phyloP scores from a whole-genome alignment of 2,113 vertebrate genomes.

The Guaruba guarouba region DNA sequence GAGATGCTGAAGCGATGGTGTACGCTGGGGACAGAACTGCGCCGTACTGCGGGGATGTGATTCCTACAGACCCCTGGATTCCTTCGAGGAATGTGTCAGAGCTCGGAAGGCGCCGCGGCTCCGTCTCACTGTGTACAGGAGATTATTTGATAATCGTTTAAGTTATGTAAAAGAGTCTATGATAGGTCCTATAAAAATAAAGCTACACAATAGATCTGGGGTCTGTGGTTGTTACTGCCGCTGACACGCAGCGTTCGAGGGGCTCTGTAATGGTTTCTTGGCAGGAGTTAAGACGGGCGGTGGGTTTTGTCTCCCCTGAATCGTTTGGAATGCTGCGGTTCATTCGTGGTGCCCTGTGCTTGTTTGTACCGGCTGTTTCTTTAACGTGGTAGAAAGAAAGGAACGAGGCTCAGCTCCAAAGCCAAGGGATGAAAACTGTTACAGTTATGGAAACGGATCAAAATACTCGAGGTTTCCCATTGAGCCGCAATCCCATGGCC shows the following conservation, averaged over 20 bases:
- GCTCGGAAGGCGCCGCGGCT: neutral
- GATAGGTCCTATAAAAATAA: constrained; percentile 57
- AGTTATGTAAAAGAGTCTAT: constrained; percentile 69
- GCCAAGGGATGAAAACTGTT: constrained; percentile 12
- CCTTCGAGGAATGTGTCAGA: constrained; percentile 49
- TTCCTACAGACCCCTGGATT: constrained; percentile 26
- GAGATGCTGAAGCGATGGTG: neutral
- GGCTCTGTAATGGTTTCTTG: constrained; percentile 36
- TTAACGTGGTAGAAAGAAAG: neutral
- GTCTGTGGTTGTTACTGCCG: neutral
- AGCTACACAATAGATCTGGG: constrained; percentile 19
- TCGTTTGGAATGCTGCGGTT: constrained; percentile 15
- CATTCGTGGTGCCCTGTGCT: neutral
- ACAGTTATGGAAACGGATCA: constrained; percentile 49
- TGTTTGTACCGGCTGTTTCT: constrained; percentile 8
- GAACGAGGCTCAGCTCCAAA: neutral
- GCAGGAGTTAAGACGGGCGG: constrained; percentile 24
- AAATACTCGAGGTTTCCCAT: constrained; percentile 2
- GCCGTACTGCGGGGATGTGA: neutral
- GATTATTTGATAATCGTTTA: constrained; percentile 65
- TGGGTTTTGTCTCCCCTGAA: constrained; percentile 1
- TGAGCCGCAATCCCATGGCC: neutral
- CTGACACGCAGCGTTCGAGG: neutral
- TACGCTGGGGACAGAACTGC: neutral
- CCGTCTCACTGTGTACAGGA: constrained; percentile 52